Conservation (phyloP, 2,113 vertebrate species). For the Psettodes erumei region DNA sequence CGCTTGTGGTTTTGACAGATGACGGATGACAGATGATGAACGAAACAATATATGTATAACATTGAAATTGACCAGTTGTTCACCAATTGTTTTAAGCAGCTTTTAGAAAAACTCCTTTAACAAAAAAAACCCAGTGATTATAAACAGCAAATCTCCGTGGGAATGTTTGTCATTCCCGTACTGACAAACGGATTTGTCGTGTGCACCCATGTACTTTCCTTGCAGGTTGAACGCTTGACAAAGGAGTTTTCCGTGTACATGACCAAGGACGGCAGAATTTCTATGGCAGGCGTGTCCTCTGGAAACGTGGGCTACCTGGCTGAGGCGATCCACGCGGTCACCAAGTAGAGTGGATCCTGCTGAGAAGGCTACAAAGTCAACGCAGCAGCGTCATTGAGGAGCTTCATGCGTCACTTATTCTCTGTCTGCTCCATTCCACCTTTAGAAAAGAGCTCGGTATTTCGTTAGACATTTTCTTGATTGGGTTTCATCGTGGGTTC, state of each 20-base stretch:
- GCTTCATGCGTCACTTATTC: conserved; percentile 21
- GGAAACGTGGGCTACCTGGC: conserved; percentile 93
- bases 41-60: background rate
- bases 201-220: background rate
- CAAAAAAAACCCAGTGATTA: too few relatives aligned
- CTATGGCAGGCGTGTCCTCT: conserved; percentile 92
- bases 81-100: too few relatives aligned
- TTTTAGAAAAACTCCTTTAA: too few relatives aligned
- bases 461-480: conserved; percentile 54
- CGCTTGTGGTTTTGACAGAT: background rate
- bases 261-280: conserved; percentile 98
- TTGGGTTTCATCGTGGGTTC: conserved; percentile 53
- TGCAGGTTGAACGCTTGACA: conserved; percentile 92
- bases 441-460: conserved; percentile 37
- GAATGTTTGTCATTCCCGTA: background rate
- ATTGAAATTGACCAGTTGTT: background rate
- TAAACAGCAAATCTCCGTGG: background rate
- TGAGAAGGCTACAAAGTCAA: conserved; percentile 38
- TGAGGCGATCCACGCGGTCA: conserved; percentile 92
- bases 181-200: background rate
- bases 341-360: conserved; percentile 84
- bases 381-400: conserved; percentile 48
- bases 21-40: background rate
- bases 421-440: conserved; percentile 57
- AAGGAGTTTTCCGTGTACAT: conserved; percentile 98